Conservation (phyloP, 2,797 vertebrate species). For the Acomys russatus region DNA sequence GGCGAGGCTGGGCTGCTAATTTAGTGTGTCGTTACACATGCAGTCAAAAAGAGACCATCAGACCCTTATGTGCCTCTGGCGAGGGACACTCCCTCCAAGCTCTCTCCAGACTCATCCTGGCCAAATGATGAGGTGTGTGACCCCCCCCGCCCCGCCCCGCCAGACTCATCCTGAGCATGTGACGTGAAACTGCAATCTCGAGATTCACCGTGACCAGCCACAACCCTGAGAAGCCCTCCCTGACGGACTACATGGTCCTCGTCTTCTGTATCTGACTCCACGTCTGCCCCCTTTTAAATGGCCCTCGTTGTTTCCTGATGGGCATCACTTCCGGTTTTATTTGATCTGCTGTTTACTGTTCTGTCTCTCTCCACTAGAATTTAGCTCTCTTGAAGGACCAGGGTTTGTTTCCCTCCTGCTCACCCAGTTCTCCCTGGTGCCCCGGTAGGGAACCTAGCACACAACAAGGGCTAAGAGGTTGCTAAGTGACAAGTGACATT, state of each 20-base stretch:
- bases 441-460: neutral
- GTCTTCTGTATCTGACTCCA: neutral
- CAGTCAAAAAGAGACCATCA: neutral
- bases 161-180: neutral
- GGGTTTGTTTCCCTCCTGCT: neutral
- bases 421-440: neutral
- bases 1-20: neutral
- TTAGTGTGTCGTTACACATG: neutral
- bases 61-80: fast-evolving
- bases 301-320: neutral
- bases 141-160: too few relatives aligned
- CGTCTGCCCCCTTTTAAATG: too few relatives aligned
- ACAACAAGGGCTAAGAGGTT: neutral
- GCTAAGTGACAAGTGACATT: neutral
- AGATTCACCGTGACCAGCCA: neutral
- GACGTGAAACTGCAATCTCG: neutral
- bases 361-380: neutral
- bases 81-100: neutral
- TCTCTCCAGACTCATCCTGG: neutral
- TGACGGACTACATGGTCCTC: neutral
- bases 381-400: neutral
- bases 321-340: neutral
- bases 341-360: fast-evolving
- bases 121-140: neutral
- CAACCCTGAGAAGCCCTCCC: neutral